Percentiles rank a stretch among this genome's conserved stretches.
Evolutionary conservation across 2,797 vertebrate genomes (phyloP).

Genomic region (Graptemys geographica): DNA sequence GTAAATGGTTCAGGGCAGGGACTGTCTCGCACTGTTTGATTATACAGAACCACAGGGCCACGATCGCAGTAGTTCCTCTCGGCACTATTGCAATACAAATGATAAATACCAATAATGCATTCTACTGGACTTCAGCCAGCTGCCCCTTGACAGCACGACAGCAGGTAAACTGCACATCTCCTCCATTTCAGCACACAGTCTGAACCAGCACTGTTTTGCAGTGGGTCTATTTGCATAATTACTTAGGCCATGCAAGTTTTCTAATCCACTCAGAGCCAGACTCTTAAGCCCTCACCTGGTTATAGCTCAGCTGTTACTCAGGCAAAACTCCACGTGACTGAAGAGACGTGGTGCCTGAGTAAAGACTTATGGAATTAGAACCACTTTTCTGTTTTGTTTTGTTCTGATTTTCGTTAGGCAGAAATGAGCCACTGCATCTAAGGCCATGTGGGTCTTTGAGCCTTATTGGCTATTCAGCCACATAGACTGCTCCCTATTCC

Average conservation of each 20-base stretch:
- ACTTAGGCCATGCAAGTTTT: not conserved
- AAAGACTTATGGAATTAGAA: not conserved
- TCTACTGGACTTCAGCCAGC: not conserved
- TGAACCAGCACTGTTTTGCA: not conserved
- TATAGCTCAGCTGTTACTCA: slow-evolving; percentile 7
- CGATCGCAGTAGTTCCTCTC: not conserved
- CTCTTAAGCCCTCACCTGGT: not conserved
- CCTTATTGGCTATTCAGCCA: not conserved
- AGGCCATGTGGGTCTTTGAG: not conserved
- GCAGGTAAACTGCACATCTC: not conserved
- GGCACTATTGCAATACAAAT: not conserved
- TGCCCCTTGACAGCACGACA: not conserved
- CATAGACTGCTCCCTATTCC: not conserved
- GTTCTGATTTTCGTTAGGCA: not conserved
- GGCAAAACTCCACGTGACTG: not conserved
- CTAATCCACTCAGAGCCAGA: not conserved
- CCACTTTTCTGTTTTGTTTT: not conserved
- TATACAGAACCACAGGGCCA: not conserved
- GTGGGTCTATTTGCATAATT: not conserved
- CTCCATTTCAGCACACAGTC: not conserved
- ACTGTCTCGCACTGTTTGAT: not conserved
- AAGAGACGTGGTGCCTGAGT: too few species aligned
- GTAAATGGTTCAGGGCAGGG: too few species aligned
- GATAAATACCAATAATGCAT: not conserved
- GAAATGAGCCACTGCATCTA: not conserved